phyloP scores from a whole-genome alignment of 37 sponge, comb jelly and placozoan species.

The Oscarella lobularis region DNA sequence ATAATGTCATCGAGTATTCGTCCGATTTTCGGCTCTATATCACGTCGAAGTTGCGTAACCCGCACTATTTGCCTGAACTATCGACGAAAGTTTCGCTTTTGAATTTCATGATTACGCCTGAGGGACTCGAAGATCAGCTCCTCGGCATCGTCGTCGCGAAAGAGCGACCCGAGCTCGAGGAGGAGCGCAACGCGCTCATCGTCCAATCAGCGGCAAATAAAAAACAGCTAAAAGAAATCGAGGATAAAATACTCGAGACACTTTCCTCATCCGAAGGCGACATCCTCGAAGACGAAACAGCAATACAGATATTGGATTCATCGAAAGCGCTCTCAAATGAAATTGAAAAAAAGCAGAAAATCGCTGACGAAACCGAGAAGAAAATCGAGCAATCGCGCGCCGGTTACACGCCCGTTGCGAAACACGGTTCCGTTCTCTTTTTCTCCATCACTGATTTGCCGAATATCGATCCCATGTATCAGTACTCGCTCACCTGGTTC shows the following conservation, averaged over 20 bases:
- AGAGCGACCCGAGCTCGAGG: constrained; percentile 97
- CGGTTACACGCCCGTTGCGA: constrained; percentile 92
- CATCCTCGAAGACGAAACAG: constrained; percentile 96
- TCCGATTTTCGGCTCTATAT: constrained; percentile 90
- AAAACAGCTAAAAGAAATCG: constrained; percentile 97
- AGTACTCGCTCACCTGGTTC: constrained; percentile 98
- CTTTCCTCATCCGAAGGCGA: constrained; percentile 96
- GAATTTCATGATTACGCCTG: constrained; percentile 99
- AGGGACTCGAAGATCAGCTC: constrained; percentile 96
- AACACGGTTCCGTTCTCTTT: constrained; percentile 90
- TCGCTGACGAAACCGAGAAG: constrained; percentile 96
- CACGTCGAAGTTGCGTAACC: constrained; percentile 96
- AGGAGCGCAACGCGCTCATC: constrained; percentile 91
- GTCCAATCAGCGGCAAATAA: constrained; percentile 92
- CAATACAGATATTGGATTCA: constrained; percentile 90
- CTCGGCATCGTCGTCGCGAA: constrained; percentile 97
- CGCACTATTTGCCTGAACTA: constrained; percentile 98
- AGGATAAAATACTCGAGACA: constrained; percentile 97
- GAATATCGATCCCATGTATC: constrained; percentile 99
- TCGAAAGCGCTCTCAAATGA: constrained; percentile 40
- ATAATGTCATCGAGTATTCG: constrained; percentile 90
- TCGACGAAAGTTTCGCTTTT: constrained; percentile 84
- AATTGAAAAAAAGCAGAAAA: constrained; percentile 14
- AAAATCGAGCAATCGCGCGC: constrained; percentile 95
- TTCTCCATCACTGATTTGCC: constrained; percentile 98